A percentile compares a stretch with the other conserved stretches of the same genome.
phyloP scores from a whole-genome alignment of 2,113 vertebrate species.

The Psittacula cyanocephala region DNA sequence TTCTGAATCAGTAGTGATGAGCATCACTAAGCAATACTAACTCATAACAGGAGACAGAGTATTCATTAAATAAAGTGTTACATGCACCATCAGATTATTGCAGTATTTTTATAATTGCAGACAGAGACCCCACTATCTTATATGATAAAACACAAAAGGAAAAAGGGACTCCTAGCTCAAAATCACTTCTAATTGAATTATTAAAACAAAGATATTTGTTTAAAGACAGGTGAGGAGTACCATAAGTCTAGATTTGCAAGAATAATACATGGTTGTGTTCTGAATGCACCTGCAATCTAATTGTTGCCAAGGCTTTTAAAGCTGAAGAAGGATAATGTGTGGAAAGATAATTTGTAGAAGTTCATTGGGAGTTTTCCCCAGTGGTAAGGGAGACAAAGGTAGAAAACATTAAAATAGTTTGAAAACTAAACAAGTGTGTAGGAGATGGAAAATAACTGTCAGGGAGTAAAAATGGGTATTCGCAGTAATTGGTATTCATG shows the following conservation, averaged over 20 bases:
- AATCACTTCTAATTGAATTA: not conserved
- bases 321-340: not conserved
- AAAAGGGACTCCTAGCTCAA: not conserved
- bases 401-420: not conserved
- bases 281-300: not conserved
- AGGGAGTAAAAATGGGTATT: not conserved
- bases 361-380: not conserved
- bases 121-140: not conserved
- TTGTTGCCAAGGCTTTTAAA: not conserved
- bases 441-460: not conserved
- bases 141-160: not conserved
- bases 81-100: not conserved
- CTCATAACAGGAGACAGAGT: not conserved
- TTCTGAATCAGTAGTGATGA: not conserved
- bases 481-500: not conserved
- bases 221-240: not conserved
- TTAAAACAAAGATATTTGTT: not conserved
- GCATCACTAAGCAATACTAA: not conserved
- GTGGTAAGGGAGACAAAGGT: not conserved
- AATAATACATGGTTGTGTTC: not conserved
- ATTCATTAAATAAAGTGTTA: not conserved
- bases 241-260: not conserved
- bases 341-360: not conserved
- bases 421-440: not conserved
- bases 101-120: not conserved